Conservation (phyloP, 2,888 invertebrate genomes). For the Nymphalis urticae region DNA sequence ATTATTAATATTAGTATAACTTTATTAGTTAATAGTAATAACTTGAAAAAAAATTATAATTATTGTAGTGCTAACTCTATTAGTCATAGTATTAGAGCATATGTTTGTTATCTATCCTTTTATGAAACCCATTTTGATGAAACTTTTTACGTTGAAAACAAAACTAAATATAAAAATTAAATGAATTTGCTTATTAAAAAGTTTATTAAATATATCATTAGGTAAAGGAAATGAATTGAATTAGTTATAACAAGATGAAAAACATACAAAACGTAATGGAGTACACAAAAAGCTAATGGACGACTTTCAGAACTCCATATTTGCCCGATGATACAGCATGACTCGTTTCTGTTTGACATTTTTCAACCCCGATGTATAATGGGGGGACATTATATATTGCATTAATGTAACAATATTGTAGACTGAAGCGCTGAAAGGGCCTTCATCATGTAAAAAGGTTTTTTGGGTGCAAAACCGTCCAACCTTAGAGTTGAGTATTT, state of each 20-base stretch:
- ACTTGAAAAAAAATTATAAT: background rate
- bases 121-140: too few relatives aligned
- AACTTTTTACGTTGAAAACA: too few relatives aligned
- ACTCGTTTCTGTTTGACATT: slow-evolving; percentile 42
- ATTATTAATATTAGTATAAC: background rate
- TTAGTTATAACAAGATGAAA: slow-evolving; percentile 30
- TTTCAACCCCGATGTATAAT: slow-evolving; percentile 5
- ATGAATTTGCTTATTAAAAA: too few relatives aligned
- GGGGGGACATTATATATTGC: slow-evolving; percentile 11
- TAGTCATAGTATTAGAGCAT: too few relatives aligned
- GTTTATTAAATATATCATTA: slow-evolving; percentile 4
- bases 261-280: slow-evolving; percentile 51
- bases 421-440: slow-evolving; percentile 13
- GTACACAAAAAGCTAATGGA: slow-evolving; percentile 61
- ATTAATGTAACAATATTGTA: slow-evolving; percentile 26
- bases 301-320: slow-evolving; percentile 47
- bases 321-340: slow-evolving; percentile 52
- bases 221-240: slow-evolving; percentile 2
- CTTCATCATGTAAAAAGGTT: slow-evolving; percentile 30
- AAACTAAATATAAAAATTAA: too few relatives aligned
- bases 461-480: slow-evolving; percentile 7
- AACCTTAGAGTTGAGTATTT: background rate
- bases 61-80: background rate
- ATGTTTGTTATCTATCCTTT: too few relatives aligned
- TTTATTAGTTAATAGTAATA: too few relatives aligned